Evolutionary conservation across 2,113 vertebrate genomes (phyloP), one percentile per base, ranked within the genome.

Genomic region (Hymenochirus boettgeri): DNA sequence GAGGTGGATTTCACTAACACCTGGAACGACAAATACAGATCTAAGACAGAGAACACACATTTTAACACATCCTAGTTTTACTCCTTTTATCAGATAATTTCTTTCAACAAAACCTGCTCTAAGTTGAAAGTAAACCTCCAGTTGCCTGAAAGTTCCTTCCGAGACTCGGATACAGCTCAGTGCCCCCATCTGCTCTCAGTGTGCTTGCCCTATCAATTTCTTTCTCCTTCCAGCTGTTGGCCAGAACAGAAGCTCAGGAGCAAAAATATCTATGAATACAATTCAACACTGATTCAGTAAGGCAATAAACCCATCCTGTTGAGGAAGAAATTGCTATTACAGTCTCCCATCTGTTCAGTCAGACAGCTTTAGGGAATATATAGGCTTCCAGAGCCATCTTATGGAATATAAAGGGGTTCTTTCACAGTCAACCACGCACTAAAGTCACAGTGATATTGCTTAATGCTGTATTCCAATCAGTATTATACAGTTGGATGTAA

Each of bases 171-270:
- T 31, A 42, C 56, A 52, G 64, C 47, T 59, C 23, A 13, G 13
- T 26, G 64, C 55, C 25, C 31, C 13, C 23, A 37, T 19, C 29
- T 27, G 2, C 23, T 42, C 37, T 24, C 52, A 2, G 10, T 31
- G 56, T 33, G 31, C 42, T 53, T 7, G 56, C 31, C 56, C 56
- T 33, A 59, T 67, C 47, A 45, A n/a, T 60, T 53, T 31, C 55
- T 31, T 24, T 59, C 56, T 42, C 5, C 33, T 31, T 67, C 56
- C 56, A 60, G 65, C 65, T 59, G 65, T 53, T 60, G 56, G 25
- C 24, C 47, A 23, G 56, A 60, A 53, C 22, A 4, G 48, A 50
- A 27, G 54, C 55, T 51, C 55, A 19, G 29, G 53, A 39, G 25
- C 51, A 22, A 25, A 33, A 66, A 35, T 50, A 31, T 39, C 21